Percentiles rank a stretch among this genome's conserved stretches.
Conservation (phyloP, 2,113 vertebrate species). For the Pontoporia blainvillei region DNA sequence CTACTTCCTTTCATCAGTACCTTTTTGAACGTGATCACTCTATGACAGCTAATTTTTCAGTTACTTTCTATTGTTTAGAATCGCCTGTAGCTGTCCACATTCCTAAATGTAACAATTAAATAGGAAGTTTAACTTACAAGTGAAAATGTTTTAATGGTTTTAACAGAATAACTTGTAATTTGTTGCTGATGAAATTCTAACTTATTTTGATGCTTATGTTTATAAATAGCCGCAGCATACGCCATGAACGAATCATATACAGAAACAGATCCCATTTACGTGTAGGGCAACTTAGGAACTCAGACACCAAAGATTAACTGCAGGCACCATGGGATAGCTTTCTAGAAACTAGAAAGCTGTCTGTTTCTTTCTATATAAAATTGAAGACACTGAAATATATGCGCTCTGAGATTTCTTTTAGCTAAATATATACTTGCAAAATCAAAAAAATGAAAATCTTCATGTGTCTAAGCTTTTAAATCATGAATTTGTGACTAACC, state of each 20-base stretch:
- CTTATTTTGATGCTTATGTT: not conserved
- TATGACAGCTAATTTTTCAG: not conserved
- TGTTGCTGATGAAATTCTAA: not conserved
- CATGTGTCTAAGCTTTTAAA: not conserved
- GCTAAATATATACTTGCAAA: not conserved
- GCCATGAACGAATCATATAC: not conserved
- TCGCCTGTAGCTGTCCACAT: not conserved
- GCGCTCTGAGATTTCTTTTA: not conserved
- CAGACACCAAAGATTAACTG: not conserved
- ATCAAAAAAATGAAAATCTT: not conserved
- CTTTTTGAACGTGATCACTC: not conserved
- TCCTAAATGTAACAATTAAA: not conserved
- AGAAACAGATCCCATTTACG: not conserved
- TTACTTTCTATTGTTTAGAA: conserved; percentile 9
- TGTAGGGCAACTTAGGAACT: not conserved
- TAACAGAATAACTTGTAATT: not conserved
- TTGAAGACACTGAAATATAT: not conserved
- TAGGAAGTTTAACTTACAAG: conserved; percentile 16
- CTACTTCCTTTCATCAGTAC: not conserved
- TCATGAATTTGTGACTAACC: conserved; percentile 71
- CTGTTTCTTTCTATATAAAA: not conserved
- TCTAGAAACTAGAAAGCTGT: not conserved
- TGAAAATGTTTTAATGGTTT: conserved; percentile 15
- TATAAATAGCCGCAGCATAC: not conserved
- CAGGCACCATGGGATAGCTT: not conserved